Conservation (phyloP, 2,113 vertebrate genomes). For the Xiphophorus couchianus region DNA sequence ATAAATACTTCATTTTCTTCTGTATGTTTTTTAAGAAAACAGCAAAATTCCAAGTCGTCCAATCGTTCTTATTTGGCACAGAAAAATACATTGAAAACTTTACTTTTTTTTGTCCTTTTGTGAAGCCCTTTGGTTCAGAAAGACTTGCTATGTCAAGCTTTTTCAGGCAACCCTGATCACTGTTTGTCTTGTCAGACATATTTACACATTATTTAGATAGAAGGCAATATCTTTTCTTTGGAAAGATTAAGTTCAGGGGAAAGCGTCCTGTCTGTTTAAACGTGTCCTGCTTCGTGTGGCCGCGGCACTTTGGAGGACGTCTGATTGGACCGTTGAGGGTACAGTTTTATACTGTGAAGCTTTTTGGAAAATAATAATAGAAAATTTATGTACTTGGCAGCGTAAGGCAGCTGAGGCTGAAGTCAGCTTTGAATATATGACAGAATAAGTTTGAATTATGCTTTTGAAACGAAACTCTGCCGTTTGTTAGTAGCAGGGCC, state of each 20-base stretch:
- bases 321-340: neutral
- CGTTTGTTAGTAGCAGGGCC: no score
- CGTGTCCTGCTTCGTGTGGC: no score
- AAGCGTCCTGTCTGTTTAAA: neutral
- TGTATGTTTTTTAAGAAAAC: no score
- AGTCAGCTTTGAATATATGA: conserved; percentile 9
- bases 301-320: neutral
- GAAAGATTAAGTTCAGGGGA: neutral
- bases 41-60: no score
- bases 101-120: neutral
- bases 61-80: neutral
- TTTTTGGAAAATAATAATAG: neutral
- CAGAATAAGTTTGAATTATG: neutral
- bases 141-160: neutral
- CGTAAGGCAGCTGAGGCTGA: neutral
- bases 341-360: conserved; percentile 1
- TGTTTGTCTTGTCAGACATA: neutral
- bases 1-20: no score
- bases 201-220: neutral
- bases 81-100: neutral
- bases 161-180: neutral
- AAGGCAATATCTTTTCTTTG: neutral
- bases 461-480: neutral
- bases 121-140: neutral
- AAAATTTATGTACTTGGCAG: no score